A percentile compares a stretch with the other conserved stretches of the same genome.
phyloP scores from a whole-genome alignment of 2,888 invertebrate species.

The Bimastos eiseni region DNA sequence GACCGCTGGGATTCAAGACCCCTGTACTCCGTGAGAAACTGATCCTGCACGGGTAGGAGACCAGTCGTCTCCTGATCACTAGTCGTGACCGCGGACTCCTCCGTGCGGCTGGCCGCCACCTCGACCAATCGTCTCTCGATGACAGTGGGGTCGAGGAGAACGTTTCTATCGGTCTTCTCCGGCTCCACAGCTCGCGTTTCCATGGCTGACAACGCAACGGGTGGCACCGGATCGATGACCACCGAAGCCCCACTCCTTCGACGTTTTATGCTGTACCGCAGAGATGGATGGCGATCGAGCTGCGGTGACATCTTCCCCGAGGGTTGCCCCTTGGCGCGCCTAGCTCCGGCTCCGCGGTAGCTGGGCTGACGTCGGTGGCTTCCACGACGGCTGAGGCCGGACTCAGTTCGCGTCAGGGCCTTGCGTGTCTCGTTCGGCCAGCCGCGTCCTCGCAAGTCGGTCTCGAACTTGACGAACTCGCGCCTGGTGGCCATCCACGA shows the following conservation, averaged over 20 bases:
- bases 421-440: not conserved
- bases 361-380: constrained; percentile 21
- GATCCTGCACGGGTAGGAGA: not conserved
- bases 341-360: not conserved
- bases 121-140: not conserved
- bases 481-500: not conserved
- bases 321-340: not conserved
- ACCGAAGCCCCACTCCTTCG: not conserved
- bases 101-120: not conserved
- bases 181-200: not conserved
- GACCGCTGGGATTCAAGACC: constrained; percentile 10
- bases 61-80: not conserved
- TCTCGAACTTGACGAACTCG: not conserved
- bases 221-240: not conserved
- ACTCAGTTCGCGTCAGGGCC: not conserved
- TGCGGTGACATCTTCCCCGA: not conserved
- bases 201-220: not conserved
- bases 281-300: constrained; percentile 29
- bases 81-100: not conserved
- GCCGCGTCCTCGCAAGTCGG: not conserved
- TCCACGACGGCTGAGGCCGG: constrained; percentile 17
- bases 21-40: constrained; percentile 15
- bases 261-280: constrained; percentile 21
- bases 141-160: not conserved
- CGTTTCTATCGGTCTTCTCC: not conserved